phyloP scores from a whole-genome alignment of 2,888 invertebrate genomes.

The Pseudoips prasinana region DNA sequence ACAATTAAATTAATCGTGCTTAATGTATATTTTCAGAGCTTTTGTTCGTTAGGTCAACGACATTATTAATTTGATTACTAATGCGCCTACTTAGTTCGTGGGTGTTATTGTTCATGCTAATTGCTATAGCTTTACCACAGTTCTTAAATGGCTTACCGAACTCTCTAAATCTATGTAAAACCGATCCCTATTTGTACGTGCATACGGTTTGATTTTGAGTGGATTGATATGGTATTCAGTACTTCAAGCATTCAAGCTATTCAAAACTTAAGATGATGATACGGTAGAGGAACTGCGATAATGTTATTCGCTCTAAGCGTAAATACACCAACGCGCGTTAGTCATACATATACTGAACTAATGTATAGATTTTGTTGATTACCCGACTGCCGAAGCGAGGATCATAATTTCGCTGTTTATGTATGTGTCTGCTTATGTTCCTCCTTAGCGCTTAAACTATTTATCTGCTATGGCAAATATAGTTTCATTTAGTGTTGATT shows the following conservation, averaged over 20 bases:
- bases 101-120: constrained; percentile 59
- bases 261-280: constrained; percentile 31
- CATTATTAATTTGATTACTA: constrained; percentile 43
- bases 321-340: constrained; percentile 27
- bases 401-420: no score
- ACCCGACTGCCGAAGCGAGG: background rate
- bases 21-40: constrained; percentile 1
- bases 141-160: no score
- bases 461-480: no score
- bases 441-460: no score
- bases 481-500: no score
- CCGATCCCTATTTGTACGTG: no score
- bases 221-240: no score
- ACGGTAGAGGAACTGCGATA: constrained; percentile 35
- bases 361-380: constrained; percentile 16
- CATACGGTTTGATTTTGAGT: no score
- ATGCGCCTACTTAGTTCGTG: constrained; percentile 40
- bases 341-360: constrained; percentile 10
- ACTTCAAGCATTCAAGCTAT: no score
- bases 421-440: no score
- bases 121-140: constrained; percentile 16
- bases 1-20: no score
- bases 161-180: no score
- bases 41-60: constrained; percentile 41
- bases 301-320: constrained; percentile 21